These are phyloP conservation scores for Chironex yamaguchii DNA, from an alignment of 30 jellyfish, hydroid and myxozoan species.

Conservation along the genomic window DNA sequence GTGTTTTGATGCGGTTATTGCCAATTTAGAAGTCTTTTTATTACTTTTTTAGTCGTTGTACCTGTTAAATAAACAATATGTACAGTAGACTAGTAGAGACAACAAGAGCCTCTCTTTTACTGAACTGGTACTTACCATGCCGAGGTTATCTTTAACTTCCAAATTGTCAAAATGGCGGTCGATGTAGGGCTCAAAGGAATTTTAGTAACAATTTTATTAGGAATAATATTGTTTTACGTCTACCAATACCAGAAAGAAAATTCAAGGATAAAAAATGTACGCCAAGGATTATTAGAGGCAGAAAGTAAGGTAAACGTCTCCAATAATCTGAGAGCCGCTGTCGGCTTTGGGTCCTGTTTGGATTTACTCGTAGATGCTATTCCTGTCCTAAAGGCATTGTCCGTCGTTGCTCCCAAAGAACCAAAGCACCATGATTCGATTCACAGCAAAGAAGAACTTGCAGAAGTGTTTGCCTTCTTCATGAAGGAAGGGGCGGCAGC, in stretches of 20 bases:
- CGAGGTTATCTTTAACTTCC: too few species aligned
- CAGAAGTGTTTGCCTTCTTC: constrained; percentile 83
- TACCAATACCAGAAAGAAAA: not conserved
- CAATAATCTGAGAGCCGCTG: constrained; percentile 71
- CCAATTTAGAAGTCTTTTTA: too few species aligned
- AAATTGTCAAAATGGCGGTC: not conserved
- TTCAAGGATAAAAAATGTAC: constrained; percentile 42
- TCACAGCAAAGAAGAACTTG: constrained; percentile 49
- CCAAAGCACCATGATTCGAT: constrained; percentile 77
- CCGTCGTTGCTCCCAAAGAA: constrained; percentile 64
- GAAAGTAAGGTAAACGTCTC: constrained; percentile 81
- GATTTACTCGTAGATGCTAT: constrained; percentile 86
- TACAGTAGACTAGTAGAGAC: too few species aligned
- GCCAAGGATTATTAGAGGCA: constrained; percentile 61
- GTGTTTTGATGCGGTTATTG: too few species aligned
- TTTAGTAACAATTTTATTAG: not conserved
- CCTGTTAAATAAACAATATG: too few species aligned
- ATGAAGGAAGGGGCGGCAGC: constrained; percentile 95
- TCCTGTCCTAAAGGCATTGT: constrained; percentile 61
- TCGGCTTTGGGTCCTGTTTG: constrained; percentile 94
- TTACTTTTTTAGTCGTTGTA: too few species aligned
- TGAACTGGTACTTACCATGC: too few species aligned
- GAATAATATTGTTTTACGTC: not conserved
- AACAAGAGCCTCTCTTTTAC: too few species aligned
- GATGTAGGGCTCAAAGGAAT: not conserved